Evolutionary conservation across 2,113 vertebrate genomes (phyloP).

Genomic region (Vanacampus margaritifer): DNA sequence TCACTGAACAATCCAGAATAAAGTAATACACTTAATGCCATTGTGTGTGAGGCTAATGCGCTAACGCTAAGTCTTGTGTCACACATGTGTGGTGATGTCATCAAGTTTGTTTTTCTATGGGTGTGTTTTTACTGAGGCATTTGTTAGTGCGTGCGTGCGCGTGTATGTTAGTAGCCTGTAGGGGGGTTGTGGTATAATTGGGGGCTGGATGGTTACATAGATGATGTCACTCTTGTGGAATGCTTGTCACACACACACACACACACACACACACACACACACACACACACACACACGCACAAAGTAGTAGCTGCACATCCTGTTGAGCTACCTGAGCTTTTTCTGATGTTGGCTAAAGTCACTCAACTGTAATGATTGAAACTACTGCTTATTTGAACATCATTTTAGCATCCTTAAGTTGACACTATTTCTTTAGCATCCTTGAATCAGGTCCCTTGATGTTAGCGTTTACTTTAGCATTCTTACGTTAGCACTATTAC

Average conservation of each 20-base stretch:
- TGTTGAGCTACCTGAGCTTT: constrained; percentile 1
- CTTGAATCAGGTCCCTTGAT: too few species aligned
- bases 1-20: too few species aligned
- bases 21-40: too few species aligned
- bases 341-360: neutral
- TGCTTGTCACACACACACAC: constrained; percentile 21
- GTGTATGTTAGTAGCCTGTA: constrained; percentile 22
- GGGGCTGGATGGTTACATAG: constrained; percentile 1
- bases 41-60: neutral
- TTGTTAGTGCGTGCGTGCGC: neutral
- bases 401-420: too few species aligned
- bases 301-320: neutral
- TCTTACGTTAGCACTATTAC: too few species aligned
- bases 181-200: constrained; percentile 9
- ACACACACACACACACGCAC: neutral
- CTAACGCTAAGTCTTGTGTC: neutral
- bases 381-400: too few species aligned
- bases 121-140: neutral
- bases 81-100: neutral
- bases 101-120: neutral
- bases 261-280: neutral
- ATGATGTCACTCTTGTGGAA: constrained; percentile 66
- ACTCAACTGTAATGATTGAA: neutral
- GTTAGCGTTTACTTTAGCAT: too few species aligned
- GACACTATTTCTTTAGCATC: too few species aligned